Evolutionary conservation across 2,797 vertebrate species (phyloP), one percentile per base, ranked within the genome.

Genomic region (Scarus forsteni): DNA sequence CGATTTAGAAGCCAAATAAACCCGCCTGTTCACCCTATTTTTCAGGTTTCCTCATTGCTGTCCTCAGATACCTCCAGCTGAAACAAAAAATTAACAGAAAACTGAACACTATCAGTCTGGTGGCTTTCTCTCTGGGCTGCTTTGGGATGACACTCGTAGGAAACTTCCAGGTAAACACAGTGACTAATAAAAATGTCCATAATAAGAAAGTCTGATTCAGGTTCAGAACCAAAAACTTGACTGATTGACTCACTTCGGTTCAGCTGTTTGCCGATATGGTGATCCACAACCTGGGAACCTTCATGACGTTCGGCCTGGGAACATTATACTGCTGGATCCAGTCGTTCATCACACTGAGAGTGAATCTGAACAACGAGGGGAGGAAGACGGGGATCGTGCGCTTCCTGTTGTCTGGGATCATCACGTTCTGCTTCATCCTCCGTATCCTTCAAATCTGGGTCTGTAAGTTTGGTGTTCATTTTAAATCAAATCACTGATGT

Each of bases 91-190:
- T 95, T 27, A 79, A 89, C 65, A 95, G 91, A 60, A 94, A 93
- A 94, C 92, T 98, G 66, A 99, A 98, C 45, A 60, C 94, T 7
- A 85, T 89, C 0, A 92, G 95, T 55, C 75, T 97, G 85, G 92
- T 92, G 69, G 83, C 84, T 0, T 88, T 97, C 57, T 96, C 94
- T 45, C 19, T 94, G 43, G 90, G 91, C 73, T 97, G 95, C 82
- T 96, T 97, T 54, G 97, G 97, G 52, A 96, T 98, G 96, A 98
- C 97, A 0, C 87, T 98, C 0, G 87, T 98, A 0, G 97, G 97
- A 81, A 99, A 98, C 89, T 96, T 97, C 76, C 97, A 98, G 97
- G 97, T 98, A 94, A 63, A 9, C 27, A 1, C 42, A n/a, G n/a
- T 10, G 42, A 46, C 44, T 16, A 15, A 36, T 3, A 13, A 13